Evolutionary conservation across 2,797 vertebrate genomes (phyloP), one percentile per base, ranked within the genome.

Genomic region (Megalops cyprinoides): DNA sequence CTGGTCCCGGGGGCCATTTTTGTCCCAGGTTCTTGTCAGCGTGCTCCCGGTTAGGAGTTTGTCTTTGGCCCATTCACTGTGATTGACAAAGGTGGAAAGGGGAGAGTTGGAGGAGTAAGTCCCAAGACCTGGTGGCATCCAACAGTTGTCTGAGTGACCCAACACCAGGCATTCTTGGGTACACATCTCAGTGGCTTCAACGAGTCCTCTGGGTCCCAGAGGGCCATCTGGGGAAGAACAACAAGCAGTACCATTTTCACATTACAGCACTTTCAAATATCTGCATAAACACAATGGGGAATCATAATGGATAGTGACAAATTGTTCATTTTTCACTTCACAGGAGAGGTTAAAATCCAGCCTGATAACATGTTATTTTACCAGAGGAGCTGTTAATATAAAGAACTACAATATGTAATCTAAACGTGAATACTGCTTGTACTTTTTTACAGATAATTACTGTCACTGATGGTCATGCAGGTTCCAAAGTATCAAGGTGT

Each of bases 111-210:
- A 96, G 85, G 97, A 96, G 89, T 97, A 98, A 4, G 96, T 89
- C 84, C 96, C 96, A 87, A 98, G 90, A 42, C 93, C 94, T 1
- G 97, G 97, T 46, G 98, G 98, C 98, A 99, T 99, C 98, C 98
- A 99, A 91, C 98, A 99, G 94, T 99, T 99, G 94, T 99, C 98
- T 77, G 98, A 99, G 87, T 99, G 98, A 88, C 98, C 98, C 86
- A 99, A 93, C 88, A 99, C 96, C 60, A 99, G 90, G 85, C 98
- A 99, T 93, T 99, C 98, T 89, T 99, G 97, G 86, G 98, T 99
- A 88, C 98, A 99, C 98, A 99, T 99, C 92, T 99, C 98, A 31
- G 98, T 98, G 31, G 98, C 98, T 92, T 99, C 98, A 87, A 97
- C 97, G 88, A 99, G 93, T 84, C 98, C 98, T 88, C 97, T 95